Evolutionary conservation across 2,888 invertebrate species (phyloP).

Genomic region (Dione juno): DNA sequence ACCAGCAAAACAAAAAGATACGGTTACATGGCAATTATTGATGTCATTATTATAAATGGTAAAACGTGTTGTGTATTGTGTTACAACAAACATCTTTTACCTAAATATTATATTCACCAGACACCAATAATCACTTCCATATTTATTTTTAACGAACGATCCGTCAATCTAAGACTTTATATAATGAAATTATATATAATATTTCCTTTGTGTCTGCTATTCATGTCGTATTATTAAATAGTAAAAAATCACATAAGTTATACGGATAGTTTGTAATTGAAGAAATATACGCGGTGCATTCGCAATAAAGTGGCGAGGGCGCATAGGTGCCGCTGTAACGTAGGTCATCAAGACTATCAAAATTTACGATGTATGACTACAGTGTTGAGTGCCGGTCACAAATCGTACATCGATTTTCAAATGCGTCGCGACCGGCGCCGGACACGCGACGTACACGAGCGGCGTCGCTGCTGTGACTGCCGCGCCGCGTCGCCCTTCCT

Average conservation of each 20-base stretch:
- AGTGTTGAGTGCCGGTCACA: conserved; percentile 71
- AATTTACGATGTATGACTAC: conserved; percentile 65
- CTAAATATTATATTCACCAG: conserved; percentile 9
- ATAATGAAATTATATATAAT: not conserved
- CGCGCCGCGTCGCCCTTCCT: conserved; percentile 73
- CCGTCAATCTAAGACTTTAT: not conserved
- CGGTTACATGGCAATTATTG: not conserved
- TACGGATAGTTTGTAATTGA: not conserved
- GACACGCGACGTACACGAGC: conserved; percentile 74
- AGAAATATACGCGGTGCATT: conserved; percentile 55
- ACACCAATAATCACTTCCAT: conserved; percentile 12
- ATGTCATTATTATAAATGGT: not conserved
- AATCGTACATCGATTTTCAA: conserved; percentile 82
- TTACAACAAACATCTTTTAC: conserved; percentile 10
- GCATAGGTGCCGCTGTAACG: conserved; percentile 62
- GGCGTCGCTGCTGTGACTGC: conserved; percentile 79
- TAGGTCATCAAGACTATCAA: conserved; percentile 62
- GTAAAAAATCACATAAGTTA: not conserved
- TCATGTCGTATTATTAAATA: not conserved
- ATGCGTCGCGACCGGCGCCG: conserved; percentile 73
- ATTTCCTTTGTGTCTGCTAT: not conserved
- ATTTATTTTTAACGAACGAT: not conserved
- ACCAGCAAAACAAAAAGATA: not conserved
- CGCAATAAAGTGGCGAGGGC: conserved; percentile 62
- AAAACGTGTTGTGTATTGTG: not conserved